phyloP scores from a whole-genome alignment of 2,113 vertebrate genomes.

The Callocephalon fimbriatum region DNA sequence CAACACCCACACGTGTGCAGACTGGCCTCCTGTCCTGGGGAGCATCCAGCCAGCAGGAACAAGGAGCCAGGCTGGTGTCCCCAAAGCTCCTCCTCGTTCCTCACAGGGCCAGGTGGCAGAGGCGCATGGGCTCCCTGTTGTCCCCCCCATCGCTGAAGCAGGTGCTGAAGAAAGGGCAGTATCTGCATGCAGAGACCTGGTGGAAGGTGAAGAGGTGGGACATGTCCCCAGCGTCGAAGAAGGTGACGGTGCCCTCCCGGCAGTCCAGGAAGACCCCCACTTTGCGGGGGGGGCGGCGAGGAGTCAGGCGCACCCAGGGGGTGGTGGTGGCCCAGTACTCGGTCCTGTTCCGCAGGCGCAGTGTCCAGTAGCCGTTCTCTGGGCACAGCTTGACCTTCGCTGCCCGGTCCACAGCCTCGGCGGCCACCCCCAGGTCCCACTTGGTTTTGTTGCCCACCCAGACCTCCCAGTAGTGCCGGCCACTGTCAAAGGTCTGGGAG shows the following conservation, averaged over 20 bases:
- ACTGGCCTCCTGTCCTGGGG: neutral
- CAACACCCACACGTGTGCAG: neutral
- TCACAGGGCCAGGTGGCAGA: slow-evolving; percentile 76
- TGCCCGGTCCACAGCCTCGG: slow-evolving; percentile 75
- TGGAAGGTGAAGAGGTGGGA: slow-evolving; percentile 81
- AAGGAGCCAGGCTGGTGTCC: neutral
- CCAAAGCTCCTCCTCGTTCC: rapidly evolving
- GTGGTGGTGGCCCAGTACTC: slow-evolving; percentile 81
- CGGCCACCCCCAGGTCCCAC: slow-evolving; percentile 88
- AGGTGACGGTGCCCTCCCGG: slow-evolving; percentile 78
- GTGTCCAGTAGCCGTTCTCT: slow-evolving; percentile 84
- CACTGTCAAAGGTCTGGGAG: slow-evolving; percentile 74
- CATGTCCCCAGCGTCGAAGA: slow-evolving; percentile 84
- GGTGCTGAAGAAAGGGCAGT: slow-evolving; percentile 88
- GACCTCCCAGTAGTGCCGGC: slow-evolving; percentile 89
- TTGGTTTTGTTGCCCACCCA: slow-evolving; percentile 84
- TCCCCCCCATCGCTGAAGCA: slow-evolving; percentile 77
- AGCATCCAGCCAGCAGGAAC: neutral
- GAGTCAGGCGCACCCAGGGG: slow-evolving; percentile 79
- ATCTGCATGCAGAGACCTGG: slow-evolving; percentile 69
- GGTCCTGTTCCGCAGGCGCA: slow-evolving; percentile 77
- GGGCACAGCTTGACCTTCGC: slow-evolving; percentile 82
- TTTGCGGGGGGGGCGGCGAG: slow-evolving; percentile 36
- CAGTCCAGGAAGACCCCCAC: slow-evolving; percentile 85
- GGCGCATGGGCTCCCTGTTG: slow-evolving; percentile 78